phyloP scores from a whole-genome alignment of 2,888 invertebrate species.

The Cheilosia impressa region DNA sequence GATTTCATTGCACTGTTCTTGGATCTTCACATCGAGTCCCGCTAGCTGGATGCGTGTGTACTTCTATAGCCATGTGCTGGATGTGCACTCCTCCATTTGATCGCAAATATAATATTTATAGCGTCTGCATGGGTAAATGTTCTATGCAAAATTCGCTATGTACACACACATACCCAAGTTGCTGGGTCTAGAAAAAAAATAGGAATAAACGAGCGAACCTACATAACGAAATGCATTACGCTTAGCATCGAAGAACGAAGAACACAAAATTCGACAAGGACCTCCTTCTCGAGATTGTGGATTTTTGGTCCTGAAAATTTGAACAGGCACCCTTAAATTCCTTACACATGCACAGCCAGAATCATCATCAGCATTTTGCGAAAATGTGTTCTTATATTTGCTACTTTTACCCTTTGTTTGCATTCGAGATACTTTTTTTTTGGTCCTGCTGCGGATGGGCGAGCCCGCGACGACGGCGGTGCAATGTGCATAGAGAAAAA shows the following conservation, averaged over 20 bases:
- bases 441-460: not conserved
- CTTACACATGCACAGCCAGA: slow-evolving; percentile 60
- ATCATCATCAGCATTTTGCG: slow-evolving; percentile 69
- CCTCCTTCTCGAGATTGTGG: slow-evolving; percentile 17
- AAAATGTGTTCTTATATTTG: slow-evolving; percentile 69
- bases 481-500: slow-evolving; percentile 18
- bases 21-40: slow-evolving; percentile 29
- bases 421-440: slow-evolving; percentile 33
- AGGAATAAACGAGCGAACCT: not conserved
- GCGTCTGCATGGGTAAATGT: slow-evolving; percentile 64
- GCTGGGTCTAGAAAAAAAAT: slow-evolving; percentile 10
- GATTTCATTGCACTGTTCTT: slow-evolving; percentile 59
- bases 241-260: slow-evolving; percentile 41
- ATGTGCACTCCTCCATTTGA: slow-evolving; percentile 62
- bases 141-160: slow-evolving; percentile 61
- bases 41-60: slow-evolving; percentile 31
- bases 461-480: not conserved
- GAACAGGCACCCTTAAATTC: slow-evolving; percentile 57
- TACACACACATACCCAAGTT: slow-evolving; percentile 34
- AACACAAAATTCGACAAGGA: slow-evolving; percentile 51
- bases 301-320: slow-evolving; percentile 39
- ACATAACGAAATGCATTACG: slow-evolving; percentile 56
- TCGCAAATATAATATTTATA: slow-evolving; percentile 73
- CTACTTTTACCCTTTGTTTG: slow-evolving; percentile 68
- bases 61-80: slow-evolving; percentile 31